Evolutionary conservation across 2,113 vertebrate genomes (phyloP).

Genomic region (Empidonax traillii): DNA sequence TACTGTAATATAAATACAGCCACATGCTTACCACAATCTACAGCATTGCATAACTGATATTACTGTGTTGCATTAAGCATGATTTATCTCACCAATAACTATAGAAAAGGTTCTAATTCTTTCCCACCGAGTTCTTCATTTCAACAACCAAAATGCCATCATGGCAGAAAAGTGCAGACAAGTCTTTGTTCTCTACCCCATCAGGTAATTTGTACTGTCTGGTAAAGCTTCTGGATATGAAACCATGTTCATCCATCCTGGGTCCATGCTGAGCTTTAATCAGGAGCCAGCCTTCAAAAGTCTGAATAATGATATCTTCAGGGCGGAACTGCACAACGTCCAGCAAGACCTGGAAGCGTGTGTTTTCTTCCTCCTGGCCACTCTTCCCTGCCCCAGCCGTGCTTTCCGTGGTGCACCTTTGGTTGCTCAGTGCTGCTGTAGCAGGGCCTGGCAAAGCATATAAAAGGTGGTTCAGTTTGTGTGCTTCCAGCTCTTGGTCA

Average conservation of each 20-base stretch:
- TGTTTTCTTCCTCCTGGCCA: neutral
- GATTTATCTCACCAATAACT: neutral
- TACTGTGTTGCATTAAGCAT: neutral
- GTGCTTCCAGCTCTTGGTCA: slow-evolving; percentile 64
- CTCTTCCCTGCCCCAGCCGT: neutral
- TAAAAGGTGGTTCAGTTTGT: slow-evolving; percentile 74
- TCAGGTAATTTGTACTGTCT: slow-evolving; percentile 80
- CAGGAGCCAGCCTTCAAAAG: slow-evolving; percentile 85
- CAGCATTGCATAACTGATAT: neutral
- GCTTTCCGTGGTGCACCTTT: rapidly evolving
- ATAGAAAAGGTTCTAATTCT: neutral
- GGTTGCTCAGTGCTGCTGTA: neutral
- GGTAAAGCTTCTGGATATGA: slow-evolving; percentile 80
- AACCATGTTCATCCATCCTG: slow-evolving; percentile 85
- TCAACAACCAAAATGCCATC: slow-evolving; percentile 85
- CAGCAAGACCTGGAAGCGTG: slow-evolving; percentile 76
- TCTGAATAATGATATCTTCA: slow-evolving; percentile 86
- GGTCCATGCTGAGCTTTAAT: slow-evolving; percentile 78
- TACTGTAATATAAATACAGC: slow-evolving; percentile 11
- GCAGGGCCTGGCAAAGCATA: slow-evolving; percentile 80
- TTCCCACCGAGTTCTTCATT: slow-evolving; percentile 59
- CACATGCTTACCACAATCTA: neutral
- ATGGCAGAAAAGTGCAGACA: slow-evolving; percentile 80
- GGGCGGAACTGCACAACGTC: slow-evolving; percentile 85
- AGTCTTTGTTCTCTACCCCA: slow-evolving; percentile 70